Base-by-base conservation (phyloP, 2,113 vertebrate species). In the Ceratotherium simum region DNA sequence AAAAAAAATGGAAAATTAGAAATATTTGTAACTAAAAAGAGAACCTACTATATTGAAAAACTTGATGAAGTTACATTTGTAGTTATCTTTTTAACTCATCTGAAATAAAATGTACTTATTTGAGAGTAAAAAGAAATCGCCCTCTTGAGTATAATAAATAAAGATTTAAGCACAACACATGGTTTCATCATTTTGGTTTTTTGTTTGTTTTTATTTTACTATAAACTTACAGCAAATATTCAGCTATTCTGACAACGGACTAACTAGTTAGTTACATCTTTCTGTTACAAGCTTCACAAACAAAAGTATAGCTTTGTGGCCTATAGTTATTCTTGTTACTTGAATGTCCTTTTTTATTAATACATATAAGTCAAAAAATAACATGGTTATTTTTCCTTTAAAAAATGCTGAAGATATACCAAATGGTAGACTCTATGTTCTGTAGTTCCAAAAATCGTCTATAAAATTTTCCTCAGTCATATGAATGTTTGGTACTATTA, bases 11-110 rank as follows among this genome's bases (percentile, higher is more conserved):
- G 33, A 46, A 87, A 93, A 33, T 65, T 29, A 11, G n/a, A 70
- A 76, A 96, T 95, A 87, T 92, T 29, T 60, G 51, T 20, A 69
- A 93, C 29, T 54, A 56, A 76, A 92, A 95, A 60, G 18, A 83
- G 11, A 95, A 46, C 0, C 23, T 48, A 76, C 90, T 39, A 54
- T 60, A 81, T 18, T 64, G 14, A 73, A 65, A 87, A 91, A 83
- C 17, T 33, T 54, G 42, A 42, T 42, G 42, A 42, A 90, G 9
- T 6, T 60, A 60, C 42, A 5, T 85, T 73, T 58, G 2, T 39
- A 60, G 39, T 70, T 76, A 25, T 54, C n/a, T 33, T 75, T 94
- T 42, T 51, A 8, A 81, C 39, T 81, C 54, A 67, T 67, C 39
- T 60, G 10, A 13, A 36, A 76, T 89, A 67, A 92, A 83, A 60